Percentiles rank a stretch among this genome's conserved stretches.
Conservation (phyloP, 2,797 vertebrate genomes). For the Pampus argenteus region DNA sequence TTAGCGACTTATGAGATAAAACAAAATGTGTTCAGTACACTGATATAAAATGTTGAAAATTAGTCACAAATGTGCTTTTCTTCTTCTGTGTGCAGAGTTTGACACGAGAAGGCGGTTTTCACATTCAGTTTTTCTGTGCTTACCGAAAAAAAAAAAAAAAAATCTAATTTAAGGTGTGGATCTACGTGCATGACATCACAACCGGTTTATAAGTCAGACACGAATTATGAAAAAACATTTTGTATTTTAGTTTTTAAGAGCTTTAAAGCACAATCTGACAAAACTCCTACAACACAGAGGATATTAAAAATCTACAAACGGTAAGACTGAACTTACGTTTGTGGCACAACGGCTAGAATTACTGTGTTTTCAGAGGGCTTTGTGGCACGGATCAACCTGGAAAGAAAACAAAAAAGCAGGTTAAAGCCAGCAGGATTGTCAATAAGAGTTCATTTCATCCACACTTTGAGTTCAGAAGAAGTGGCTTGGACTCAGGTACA, state of each 20-base stretch:
- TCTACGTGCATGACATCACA: neutral
- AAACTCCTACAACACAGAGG: neutral
- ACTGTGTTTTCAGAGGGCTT: conserved; percentile 92
- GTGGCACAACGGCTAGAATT: conserved; percentile 91
- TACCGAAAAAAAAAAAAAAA: no score
- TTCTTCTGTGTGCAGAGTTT: neutral
- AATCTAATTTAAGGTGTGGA: neutral
- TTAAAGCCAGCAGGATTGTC: conserved; percentile 21
- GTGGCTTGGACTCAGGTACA: conserved; percentile 35
- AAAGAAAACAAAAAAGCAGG: conserved; percentile 49
- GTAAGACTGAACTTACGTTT: conserved; percentile 83
- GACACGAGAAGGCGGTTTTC: neutral
- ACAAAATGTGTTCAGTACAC: no score
- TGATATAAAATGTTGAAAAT: no score
- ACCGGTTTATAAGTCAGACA: no score
- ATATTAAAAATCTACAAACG: neutral
- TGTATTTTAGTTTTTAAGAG: neutral
- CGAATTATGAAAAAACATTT: no score
- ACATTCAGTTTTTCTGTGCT: neutral
- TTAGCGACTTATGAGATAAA: no score
- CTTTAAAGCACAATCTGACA: neutral
- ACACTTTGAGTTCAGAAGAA: conserved; percentile 38
- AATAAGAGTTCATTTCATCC: conserved; percentile 35
- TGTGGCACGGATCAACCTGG: conserved; percentile 91
- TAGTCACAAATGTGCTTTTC: neutral